A percentile compares a stretch with the other conserved stretches of the same genome.
These are phyloP conservation scores for Drosophila eugracilis DNA, from an alignment of 1,140 invertebrate genomes.

Conservation along the genomic window DNA sequence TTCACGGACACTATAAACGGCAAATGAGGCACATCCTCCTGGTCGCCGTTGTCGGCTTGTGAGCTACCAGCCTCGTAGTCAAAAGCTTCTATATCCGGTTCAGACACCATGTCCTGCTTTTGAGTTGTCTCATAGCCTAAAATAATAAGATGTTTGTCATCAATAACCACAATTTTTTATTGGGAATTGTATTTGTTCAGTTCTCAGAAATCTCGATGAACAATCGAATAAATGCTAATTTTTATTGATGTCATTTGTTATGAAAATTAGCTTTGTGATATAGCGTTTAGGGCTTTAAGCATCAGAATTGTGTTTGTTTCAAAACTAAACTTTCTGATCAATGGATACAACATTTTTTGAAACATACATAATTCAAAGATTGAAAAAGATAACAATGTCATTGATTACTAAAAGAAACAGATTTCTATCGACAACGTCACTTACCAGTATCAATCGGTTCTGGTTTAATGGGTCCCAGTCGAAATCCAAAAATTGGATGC, in stretches of 20 bases:
- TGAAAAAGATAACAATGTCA: no score
- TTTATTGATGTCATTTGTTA: not conserved
- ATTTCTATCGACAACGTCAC: not conserved
- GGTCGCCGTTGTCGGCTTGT: not conserved
- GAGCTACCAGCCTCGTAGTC: conserved; percentile 29
- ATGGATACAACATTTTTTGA: no score
- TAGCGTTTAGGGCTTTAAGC: no score
- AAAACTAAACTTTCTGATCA: no score
- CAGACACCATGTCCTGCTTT: conserved; percentile 38
- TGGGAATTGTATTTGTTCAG: not conserved
- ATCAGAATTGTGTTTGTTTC: no score
- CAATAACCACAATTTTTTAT: not conserved
- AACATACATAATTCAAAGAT: no score
- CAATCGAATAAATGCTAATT: not conserved
- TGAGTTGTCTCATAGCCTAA: conserved; percentile 63
- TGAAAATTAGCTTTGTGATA: no score
- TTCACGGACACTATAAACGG: conserved; percentile 67
- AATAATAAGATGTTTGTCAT: not conserved
- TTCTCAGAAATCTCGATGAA: not conserved
- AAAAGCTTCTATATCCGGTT: conserved; percentile 42
- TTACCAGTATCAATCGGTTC: conserved; percentile 72
- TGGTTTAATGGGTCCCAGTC: conserved; percentile 70
- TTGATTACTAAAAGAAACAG: no score
- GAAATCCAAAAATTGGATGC: conserved; percentile 80
- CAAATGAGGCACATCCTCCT: conserved; percentile 49